These are phyloP conservation scores for Salticus scenicus DNA, from an alignment of 2,888 invertebrate genomes.

Conservation along the genomic window DNA sequence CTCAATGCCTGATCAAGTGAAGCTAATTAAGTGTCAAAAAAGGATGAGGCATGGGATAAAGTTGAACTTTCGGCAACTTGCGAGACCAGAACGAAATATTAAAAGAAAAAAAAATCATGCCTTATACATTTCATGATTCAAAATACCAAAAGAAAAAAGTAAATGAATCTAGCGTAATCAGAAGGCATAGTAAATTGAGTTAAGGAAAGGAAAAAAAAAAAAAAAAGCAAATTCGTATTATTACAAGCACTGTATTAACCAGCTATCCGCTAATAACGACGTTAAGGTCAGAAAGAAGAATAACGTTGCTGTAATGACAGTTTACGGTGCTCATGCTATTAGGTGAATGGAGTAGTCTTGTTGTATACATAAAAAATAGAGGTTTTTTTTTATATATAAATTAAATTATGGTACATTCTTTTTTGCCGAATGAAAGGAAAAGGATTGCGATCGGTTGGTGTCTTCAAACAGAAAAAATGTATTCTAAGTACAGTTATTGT, in stretches of 20 bases:
- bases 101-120: conserved; percentile 18
- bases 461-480: not conserved
- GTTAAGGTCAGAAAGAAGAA: conserved; percentile 28
- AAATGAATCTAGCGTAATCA: conserved; percentile 32
- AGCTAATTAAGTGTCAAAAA: conserved; percentile 50
- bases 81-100: conserved; percentile 3
- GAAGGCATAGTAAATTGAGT: conserved; percentile 10
- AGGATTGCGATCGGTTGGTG: not conserved
- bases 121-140: not conserved
- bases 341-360: conserved; percentile 8
- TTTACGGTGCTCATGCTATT: conserved; percentile 24
- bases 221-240: conserved; percentile 20
- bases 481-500: not conserved
- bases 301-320: conserved; percentile 36
- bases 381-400: not conserved
- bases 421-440: not conserved
- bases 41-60: conserved; percentile 17
- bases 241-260: conserved; percentile 19
- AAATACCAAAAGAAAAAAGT: conserved; percentile 4
- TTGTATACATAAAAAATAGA: not conserved
- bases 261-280: conserved; percentile 55
- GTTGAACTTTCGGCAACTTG: conserved; percentile 33
- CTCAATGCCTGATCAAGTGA: conserved; percentile 18
- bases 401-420: not conserved
- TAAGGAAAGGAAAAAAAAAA: not conserved